Evolutionary conservation across 2,888 invertebrate genomes (phyloP).

Genomic region (Lydus trimaculatus): DNA sequence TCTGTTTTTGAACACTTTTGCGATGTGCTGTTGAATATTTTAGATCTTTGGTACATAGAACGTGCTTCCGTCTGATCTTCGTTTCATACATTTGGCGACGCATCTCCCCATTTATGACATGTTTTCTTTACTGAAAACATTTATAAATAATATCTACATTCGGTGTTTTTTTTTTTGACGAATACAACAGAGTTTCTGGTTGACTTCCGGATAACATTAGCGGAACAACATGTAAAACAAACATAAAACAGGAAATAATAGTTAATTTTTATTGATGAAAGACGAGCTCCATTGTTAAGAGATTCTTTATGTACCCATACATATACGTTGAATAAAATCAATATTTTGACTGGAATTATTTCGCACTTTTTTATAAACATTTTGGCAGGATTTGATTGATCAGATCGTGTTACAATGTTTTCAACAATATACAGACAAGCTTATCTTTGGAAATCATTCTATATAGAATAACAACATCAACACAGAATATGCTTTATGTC

Average conservation of each 20-base stretch:
- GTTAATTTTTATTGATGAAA: not conserved
- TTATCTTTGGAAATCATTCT: conserved; percentile 28
- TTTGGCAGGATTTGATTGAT: conserved; percentile 29
- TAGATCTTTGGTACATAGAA: conserved; percentile 50
- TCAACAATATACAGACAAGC: conserved; percentile 8
- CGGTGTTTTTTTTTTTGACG: conserved; percentile 18
- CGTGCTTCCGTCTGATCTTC: conserved; percentile 51
- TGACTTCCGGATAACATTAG: conserved; percentile 35
- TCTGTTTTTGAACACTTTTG: conserved; percentile 58
- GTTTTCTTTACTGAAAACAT: conserved; percentile 37
- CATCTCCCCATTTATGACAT: conserved; percentile 38
- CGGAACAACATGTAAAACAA: conserved; percentile 27
- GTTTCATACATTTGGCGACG: conserved; percentile 45
- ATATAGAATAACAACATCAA: conserved; percentile 34
- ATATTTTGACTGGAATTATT: conserved; percentile 30
- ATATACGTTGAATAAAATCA: conserved; percentile 11
- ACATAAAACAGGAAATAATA: not conserved
- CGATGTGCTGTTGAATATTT: conserved; percentile 57
- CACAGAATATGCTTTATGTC: conserved; percentile 41
- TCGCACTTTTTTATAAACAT: conserved; percentile 20
- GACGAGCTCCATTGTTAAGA: not conserved
- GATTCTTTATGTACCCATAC: not conserved
- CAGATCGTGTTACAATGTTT: conserved; percentile 13
- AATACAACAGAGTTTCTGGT: conserved; percentile 23
- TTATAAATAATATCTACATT: conserved; percentile 45